Percentiles rank a stretch among this genome's conserved stretches.
These are phyloP conservation scores for Hypocryptadius cinnamomeus DNA, from an alignment of 2,113 vertebrate species.

Conservation along the genomic window DNA sequence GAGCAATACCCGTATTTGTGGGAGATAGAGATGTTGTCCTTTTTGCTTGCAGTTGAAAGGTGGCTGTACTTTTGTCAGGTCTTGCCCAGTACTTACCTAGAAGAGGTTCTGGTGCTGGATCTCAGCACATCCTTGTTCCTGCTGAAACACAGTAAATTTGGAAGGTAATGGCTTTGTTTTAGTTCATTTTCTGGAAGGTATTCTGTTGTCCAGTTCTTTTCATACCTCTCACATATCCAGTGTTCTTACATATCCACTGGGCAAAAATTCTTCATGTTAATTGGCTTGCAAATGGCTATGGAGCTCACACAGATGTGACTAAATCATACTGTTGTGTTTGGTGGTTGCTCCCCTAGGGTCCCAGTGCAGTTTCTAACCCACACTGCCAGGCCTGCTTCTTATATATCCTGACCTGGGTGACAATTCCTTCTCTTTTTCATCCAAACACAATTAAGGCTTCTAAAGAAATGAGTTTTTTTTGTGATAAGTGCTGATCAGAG, in stretches of 20 bases:
- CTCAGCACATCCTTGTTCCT: background rate
- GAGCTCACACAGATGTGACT: background rate
- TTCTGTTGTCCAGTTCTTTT: background rate
- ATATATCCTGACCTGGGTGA: background rate
- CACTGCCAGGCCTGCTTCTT: background rate
- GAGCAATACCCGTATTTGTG: background rate
- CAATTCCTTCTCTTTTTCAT: background rate
- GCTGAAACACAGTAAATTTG: background rate
- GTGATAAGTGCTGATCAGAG: background rate
- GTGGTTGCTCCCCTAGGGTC: background rate
- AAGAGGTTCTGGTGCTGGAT: background rate
- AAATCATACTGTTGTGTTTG: rapidly evolving
- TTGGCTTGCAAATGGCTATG: background rate
- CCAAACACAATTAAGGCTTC: background rate
- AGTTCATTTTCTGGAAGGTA: background rate
- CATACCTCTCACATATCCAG: background rate
- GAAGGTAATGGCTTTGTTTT: background rate
- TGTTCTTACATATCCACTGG: background rate
- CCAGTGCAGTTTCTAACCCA: background rate
- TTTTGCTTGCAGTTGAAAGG: background rate
- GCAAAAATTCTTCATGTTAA: background rate
- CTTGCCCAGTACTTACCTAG: background rate
- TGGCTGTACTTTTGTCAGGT: background rate
- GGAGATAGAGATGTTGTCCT: background rate
- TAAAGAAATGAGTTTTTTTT: background rate